Conservation (phyloP, 2,888 invertebrate genomes). For the Lacanobia oleracea region DNA sequence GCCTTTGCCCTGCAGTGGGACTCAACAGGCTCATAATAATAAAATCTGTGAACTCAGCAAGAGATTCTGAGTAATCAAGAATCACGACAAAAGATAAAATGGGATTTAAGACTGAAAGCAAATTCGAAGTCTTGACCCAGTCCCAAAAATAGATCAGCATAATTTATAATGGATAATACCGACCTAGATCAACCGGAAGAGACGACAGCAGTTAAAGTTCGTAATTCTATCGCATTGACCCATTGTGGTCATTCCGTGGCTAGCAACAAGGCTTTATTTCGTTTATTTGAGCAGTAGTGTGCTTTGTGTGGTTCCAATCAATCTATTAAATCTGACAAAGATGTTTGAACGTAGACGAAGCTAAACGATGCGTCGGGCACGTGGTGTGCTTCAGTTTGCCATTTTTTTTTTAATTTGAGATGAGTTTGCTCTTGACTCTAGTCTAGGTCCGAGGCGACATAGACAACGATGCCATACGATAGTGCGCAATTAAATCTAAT, state of each 20-base stretch:
- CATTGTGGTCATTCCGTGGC: conserved; percentile 13
- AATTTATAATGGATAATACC: conserved; percentile 38
- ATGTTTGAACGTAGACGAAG: not conserved
- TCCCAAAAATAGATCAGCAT: conserved; percentile 23
- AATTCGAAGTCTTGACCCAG: conserved; percentile 4
- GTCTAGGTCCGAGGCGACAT: too few relatives aligned
- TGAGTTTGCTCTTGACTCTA: too few relatives aligned
- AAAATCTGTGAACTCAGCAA: not conserved
- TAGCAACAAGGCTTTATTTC: conserved; percentile 4
- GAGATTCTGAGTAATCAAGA: too few relatives aligned
- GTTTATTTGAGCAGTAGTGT: conserved; percentile 23
- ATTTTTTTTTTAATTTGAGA: too few relatives aligned
- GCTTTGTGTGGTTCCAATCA: conserved; percentile 7
- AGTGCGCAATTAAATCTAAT: too few relatives aligned
- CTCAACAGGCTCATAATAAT: too few relatives aligned
- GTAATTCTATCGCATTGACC: conserved; percentile 49
- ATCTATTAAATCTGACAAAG: conserved; percentile 24
- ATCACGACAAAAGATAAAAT: not conserved
- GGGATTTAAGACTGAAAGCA: not conserved
- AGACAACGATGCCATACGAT: too few relatives aligned
- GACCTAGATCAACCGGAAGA: conserved; percentile 50
- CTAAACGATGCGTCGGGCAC: not conserved
- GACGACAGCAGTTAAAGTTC: conserved; percentile 26
- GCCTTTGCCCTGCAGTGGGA: too few relatives aligned
- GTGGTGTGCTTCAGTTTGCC: not conserved